Percentiles rank a stretch among this genome's conserved stretches.
Conservation (phyloP, 2,888 invertebrate genomes). For the Corythucha ciliata region DNA sequence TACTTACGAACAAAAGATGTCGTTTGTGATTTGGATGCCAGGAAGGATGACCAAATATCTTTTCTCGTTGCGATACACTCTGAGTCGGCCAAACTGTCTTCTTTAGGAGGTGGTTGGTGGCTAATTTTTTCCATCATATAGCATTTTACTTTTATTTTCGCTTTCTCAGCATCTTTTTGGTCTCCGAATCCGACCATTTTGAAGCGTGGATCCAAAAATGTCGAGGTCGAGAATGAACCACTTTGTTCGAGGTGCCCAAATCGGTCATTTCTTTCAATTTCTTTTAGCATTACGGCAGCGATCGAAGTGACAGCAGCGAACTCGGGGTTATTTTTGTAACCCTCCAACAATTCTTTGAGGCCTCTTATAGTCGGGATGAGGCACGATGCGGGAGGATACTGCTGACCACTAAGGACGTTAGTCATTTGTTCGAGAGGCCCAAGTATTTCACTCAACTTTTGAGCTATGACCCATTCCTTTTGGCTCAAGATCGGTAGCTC, state of each 20-base stretch:
- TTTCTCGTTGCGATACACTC: no score
- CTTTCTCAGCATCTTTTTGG: no score
- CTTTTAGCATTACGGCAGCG: not conserved
- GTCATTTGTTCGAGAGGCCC: constrained; percentile 3
- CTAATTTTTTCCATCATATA: no score
- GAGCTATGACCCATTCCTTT: not conserved
- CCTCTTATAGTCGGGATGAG: constrained; percentile 3
- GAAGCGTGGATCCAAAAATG: constrained; percentile 1
- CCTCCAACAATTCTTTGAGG: not conserved
- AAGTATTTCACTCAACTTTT: not conserved
- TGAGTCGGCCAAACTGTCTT: no score
- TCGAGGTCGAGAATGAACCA: not conserved
- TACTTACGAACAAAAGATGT: not conserved
- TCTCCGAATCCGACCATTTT: no score
- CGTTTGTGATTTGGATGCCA: no score
- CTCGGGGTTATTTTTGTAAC: not conserved
- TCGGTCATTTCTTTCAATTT: not conserved
- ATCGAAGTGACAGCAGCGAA: not conserved
- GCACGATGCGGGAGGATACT: constrained; percentile 10
- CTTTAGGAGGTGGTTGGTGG: no score
- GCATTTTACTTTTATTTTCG: no score
- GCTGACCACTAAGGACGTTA: not conserved
- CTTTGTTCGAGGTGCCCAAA: not conserved
- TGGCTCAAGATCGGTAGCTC: constrained; percentile 1
- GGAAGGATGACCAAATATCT: no score